Evolutionary conservation across 2,113 vertebrate genomes (phyloP).

Genomic region (Syngnathoides biaculeatus): DNA sequence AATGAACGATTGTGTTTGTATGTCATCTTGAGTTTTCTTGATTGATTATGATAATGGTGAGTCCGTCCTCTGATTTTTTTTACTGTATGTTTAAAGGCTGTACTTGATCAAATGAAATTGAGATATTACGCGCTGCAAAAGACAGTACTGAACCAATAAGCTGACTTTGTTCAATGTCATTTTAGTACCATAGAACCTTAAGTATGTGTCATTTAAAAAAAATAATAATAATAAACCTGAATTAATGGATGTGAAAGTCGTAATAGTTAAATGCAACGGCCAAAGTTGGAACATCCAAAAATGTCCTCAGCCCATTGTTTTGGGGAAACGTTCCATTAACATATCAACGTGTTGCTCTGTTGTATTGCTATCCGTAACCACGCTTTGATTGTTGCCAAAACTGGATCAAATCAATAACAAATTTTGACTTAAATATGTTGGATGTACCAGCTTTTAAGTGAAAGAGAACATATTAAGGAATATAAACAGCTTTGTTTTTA

Average conservation of each 20-base stretch:
- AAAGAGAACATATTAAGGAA: too few relatives aligned
- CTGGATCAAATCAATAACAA: too few relatives aligned
- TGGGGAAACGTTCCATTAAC: not conserved
- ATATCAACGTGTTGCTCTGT: not conserved
- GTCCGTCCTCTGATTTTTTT: slow-evolving; percentile 25
- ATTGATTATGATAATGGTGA: slow-evolving; percentile 5
- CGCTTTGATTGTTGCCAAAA: too few relatives aligned
- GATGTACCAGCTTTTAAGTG: too few relatives aligned
- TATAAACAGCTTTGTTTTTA: too few relatives aligned
- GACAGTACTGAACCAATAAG: not conserved
- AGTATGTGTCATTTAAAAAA: not conserved
- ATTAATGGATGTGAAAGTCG: not conserved
- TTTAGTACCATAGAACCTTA: not conserved
- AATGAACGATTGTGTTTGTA: slow-evolving; percentile 26
- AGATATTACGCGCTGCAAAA: not conserved
- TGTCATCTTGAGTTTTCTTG: slow-evolving; percentile 53
- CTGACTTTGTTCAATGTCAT: not conserved
- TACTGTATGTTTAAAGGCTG: slow-evolving; percentile 9
- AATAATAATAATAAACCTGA: too few relatives aligned
- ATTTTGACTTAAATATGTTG: too few relatives aligned
- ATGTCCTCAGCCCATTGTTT: not conserved
- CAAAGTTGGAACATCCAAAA: not conserved
- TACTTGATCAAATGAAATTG: not conserved
- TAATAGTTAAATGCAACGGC: not conserved
- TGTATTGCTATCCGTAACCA: too few relatives aligned